Conservation (phyloP, 1,140 invertebrate genomes). For the Sesamia nonagrioides region DNA sequence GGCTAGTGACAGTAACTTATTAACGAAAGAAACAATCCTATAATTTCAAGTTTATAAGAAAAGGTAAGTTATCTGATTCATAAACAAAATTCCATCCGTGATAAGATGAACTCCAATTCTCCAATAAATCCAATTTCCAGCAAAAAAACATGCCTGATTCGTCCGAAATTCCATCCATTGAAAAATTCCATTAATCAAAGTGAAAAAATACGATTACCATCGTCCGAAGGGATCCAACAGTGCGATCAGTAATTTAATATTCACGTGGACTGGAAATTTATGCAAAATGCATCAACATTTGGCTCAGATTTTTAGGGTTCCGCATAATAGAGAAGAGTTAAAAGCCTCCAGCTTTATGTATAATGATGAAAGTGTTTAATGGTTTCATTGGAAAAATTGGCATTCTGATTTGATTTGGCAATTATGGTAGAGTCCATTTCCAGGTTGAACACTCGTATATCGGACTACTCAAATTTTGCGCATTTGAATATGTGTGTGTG, state of each 20-base stretch:
- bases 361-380: neutral
- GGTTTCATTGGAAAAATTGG: neutral
- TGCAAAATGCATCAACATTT: slow-evolving; percentile 68
- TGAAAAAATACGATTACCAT: slow-evolving; percentile 19
- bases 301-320: slow-evolving; percentile 48
- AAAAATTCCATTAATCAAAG: slow-evolving; percentile 28
- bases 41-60: too few relatives aligned
- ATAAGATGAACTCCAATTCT: neutral
- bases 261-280: slow-evolving; percentile 62
- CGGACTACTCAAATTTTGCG: neutral
- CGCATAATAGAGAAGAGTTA: neutral
- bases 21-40: too few relatives aligned
- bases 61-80: neutral
- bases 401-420: neutral
- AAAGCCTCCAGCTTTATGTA: slow-evolving; percentile 24
- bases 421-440: neutral
- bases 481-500: too few relatives aligned
- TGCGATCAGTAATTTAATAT: slow-evolving; percentile 4
- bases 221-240: slow-evolving; percentile 10
- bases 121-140: neutral
- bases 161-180: neutral
- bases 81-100: neutral
- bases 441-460: neutral
- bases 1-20: too few relatives aligned
- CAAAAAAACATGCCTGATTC: neutral